Evolutionary conservation across 2,888 invertebrate genomes (phyloP).

Genomic region (Cheilosia soror): DNA sequence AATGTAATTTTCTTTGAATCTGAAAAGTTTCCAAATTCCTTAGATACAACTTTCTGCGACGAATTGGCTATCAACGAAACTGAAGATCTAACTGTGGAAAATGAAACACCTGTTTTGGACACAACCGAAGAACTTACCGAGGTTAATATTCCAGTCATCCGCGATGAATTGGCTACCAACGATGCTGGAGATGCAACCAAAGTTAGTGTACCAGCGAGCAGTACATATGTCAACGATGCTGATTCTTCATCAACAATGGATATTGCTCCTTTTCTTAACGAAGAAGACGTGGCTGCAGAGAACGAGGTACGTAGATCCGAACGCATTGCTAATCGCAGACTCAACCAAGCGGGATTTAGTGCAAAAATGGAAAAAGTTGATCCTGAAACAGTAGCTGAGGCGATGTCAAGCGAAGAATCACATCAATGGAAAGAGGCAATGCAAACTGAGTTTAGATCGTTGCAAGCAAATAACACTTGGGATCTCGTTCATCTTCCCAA

Average conservation of each 20-base stretch:
- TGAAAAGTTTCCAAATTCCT: slow-evolving; percentile 1
- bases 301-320: slow-evolving; percentile 27
- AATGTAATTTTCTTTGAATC: slow-evolving; percentile 67
- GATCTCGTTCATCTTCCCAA: slow-evolving; percentile 37
- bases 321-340: slow-evolving; percentile 17
- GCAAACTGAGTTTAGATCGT: slow-evolving; percentile 65
- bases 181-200: slow-evolving; percentile 1
- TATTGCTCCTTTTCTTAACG: not conserved
- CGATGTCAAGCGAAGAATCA: slow-evolving; percentile 51
- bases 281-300: not conserved
- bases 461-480: slow-evolving; percentile 29
- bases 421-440: slow-evolving; percentile 73
- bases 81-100: slow-evolving; percentile 15
- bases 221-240: not conserved
- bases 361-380: slow-evolving; percentile 15
- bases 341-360: slow-evolving; percentile 12
- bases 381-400: slow-evolving; percentile 69
- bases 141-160: slow-evolving; percentile 17
- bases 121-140: slow-evolving; percentile 3
- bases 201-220: not conserved
- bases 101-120: slow-evolving; percentile 1
- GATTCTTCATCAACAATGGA: not conserved
- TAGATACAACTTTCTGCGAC: not conserved
- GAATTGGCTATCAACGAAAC: not conserved
- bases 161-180: slow-evolving; percentile 11